Conservation (phyloP, 1,140 invertebrate genomes). For the Drosophila trapezifrons region DNA sequence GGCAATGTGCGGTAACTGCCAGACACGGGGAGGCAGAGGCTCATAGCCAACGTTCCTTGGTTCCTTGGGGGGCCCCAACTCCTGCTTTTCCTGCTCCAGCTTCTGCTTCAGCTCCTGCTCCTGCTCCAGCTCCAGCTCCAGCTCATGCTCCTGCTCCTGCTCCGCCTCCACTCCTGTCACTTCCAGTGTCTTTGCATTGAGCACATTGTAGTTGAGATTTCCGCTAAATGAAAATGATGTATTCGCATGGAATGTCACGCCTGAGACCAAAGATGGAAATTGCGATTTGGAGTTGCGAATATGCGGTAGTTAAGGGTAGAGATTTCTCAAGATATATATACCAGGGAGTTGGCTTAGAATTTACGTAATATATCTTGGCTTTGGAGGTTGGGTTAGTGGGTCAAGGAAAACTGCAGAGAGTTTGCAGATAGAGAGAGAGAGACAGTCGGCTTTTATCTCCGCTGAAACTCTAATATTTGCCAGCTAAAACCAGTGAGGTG, state of each 20-base stretch:
- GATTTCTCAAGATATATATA: not conserved
- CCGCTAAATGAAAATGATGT: conserved; percentile 74
- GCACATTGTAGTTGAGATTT: conserved; percentile 79
- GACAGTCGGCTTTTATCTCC: too few relatives aligned
- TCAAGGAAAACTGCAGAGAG: not conserved
- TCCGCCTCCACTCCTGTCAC: conserved; percentile 4
- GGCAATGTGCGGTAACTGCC: conserved; percentile 58
- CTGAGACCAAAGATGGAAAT: conserved; percentile 22
- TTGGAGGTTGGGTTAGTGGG: not conserved
- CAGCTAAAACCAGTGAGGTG: too few relatives aligned
- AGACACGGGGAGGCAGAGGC: conserved; percentile 19
- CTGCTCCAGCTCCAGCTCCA: not conserved
- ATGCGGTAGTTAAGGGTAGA: not conserved
- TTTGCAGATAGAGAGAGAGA: too few relatives aligned
- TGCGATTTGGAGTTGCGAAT: conserved; percentile 8
- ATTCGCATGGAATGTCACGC: conserved; percentile 74
- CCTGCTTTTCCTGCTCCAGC: not conserved
- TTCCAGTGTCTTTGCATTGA: conserved; percentile 58
- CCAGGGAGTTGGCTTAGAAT: not conserved
- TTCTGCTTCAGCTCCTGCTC: not conserved
- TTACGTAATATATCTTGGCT: too few relatives aligned
- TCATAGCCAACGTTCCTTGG: not conserved
- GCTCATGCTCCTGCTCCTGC: not conserved
- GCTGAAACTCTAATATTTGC: too few relatives aligned
- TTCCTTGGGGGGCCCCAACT: not conserved